Evolutionary conservation across 2,888 invertebrate species (phyloP).

Genomic region (Tachystola acroxantha): DNA sequence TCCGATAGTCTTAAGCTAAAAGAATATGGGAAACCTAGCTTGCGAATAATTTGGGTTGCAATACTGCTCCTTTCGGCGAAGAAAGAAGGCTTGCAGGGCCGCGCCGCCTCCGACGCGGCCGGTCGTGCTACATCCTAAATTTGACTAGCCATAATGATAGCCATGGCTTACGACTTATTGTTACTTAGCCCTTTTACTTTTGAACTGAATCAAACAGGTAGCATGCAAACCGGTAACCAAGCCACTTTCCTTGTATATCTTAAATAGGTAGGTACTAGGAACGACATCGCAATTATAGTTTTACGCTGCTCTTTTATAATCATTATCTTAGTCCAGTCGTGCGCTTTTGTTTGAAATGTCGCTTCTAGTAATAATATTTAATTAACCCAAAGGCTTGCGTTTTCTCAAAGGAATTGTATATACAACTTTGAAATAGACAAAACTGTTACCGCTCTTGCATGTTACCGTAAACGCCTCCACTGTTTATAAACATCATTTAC

Average conservation of each 20-base stretch:
- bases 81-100: constrained; percentile 62
- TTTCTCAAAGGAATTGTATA: background rate
- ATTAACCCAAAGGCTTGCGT: background rate
- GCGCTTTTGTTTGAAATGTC: too few species aligned
- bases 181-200: constrained; percentile 21
- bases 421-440: background rate
- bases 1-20: constrained; percentile 57
- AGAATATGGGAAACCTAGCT: constrained; percentile 62
- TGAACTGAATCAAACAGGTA: constrained; percentile 17
- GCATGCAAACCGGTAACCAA: constrained; percentile 6
- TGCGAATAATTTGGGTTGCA: constrained; percentile 42
- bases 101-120: constrained; percentile 11
- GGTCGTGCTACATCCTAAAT: constrained; percentile 21
- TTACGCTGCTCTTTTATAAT: too few species aligned
- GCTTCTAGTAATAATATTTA: too few species aligned
- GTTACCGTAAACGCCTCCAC: constrained; percentile 16
- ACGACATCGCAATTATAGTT: too few species aligned
- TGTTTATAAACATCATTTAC: constrained; percentile 7
- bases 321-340: too few species aligned
- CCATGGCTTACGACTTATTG: constrained; percentile 31
- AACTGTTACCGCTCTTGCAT: constrained; percentile 2
- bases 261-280: too few species aligned
- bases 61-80: constrained; percentile 51
- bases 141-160: constrained; percentile 47
- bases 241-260: too few species aligned